Conservation (phyloP, 2,113 vertebrate genomes). For the Chunga burmeisteri region DNA sequence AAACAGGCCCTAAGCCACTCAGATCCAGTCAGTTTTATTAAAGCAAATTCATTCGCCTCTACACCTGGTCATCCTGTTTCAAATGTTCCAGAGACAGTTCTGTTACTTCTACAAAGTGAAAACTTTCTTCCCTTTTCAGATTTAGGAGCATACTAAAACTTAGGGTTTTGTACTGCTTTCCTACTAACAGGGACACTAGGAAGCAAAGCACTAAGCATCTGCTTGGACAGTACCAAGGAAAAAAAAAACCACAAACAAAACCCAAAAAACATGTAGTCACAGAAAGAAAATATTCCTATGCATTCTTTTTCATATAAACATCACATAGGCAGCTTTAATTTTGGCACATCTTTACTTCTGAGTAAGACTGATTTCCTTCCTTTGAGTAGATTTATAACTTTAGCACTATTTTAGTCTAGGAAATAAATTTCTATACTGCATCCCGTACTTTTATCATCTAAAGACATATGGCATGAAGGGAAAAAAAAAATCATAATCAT, state of each 20-base stretch:
- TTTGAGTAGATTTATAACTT: neutral
- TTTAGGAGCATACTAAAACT: neutral
- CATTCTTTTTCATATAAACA: neutral
- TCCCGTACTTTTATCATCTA: neutral
- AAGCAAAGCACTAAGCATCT: neutral
- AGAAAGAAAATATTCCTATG: neutral
- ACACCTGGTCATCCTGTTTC: neutral
- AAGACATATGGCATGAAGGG: neutral
- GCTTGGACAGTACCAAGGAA: rapidly evolving
- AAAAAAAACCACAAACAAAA: neutral
- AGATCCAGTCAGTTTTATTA: neutral
- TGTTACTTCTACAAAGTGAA: neutral
- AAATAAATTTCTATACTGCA: neutral
- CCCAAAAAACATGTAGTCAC: rapidly evolving
- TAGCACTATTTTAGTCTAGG: neutral
- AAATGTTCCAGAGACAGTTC: neutral
- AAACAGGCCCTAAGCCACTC: neutral
- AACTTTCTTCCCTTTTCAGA: neutral
- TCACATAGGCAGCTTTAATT: neutral
- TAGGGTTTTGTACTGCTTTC: neutral
- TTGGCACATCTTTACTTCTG: neutral
- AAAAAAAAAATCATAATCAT: neutral
- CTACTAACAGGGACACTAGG: neutral
- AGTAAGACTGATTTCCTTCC: neutral
- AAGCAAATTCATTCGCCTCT: neutral